Conservation (phyloP, 2,888 invertebrate species). For the Eristalinus aeneus region DNA sequence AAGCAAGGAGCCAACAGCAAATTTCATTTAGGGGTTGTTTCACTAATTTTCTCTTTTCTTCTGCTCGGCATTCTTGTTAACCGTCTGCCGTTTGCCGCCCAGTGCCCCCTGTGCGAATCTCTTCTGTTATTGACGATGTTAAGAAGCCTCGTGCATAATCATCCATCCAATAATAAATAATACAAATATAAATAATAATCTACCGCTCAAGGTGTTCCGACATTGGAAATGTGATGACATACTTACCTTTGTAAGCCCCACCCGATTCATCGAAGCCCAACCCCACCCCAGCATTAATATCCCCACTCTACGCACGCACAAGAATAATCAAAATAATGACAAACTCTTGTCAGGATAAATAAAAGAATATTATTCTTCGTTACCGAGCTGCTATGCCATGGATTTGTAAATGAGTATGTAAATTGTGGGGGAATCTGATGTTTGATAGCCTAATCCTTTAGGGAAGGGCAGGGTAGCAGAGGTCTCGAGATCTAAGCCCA, state of each 20-base stretch:
- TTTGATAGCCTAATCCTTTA: conserved; percentile 23
- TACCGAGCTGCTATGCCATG: conserved; percentile 33
- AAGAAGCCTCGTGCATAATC: conserved; percentile 13
- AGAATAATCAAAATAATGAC: conserved; percentile 62
- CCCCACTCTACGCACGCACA: conserved; percentile 53
- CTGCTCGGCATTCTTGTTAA: background rate
- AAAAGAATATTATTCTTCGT: conserved; percentile 38
- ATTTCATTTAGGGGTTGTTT: conserved; percentile 46
- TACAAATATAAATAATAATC: conserved; percentile 46
- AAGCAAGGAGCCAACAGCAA: background rate
- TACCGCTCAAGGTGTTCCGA: conserved; percentile 54
- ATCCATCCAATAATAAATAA: conserved; percentile 48
- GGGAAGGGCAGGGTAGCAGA: background rate
- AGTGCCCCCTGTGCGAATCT: background rate
- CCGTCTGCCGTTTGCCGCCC: background rate
- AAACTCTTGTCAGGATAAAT: conserved; percentile 24
- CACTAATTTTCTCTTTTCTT: conserved; percentile 40
- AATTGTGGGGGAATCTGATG: conserved; percentile 35
- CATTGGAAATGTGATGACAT: conserved; percentile 49
- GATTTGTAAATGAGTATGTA: conserved; percentile 52
- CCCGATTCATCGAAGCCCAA: conserved; percentile 1
- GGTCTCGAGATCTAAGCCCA: background rate
- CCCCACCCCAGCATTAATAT: conserved; percentile 30
- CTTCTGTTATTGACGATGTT: conserved; percentile 58
- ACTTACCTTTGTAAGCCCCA: conserved; percentile 9